Evolutionary conservation across 2,797 vertebrate genomes (phyloP).

Genomic region (Alauda arvensis): DNA sequence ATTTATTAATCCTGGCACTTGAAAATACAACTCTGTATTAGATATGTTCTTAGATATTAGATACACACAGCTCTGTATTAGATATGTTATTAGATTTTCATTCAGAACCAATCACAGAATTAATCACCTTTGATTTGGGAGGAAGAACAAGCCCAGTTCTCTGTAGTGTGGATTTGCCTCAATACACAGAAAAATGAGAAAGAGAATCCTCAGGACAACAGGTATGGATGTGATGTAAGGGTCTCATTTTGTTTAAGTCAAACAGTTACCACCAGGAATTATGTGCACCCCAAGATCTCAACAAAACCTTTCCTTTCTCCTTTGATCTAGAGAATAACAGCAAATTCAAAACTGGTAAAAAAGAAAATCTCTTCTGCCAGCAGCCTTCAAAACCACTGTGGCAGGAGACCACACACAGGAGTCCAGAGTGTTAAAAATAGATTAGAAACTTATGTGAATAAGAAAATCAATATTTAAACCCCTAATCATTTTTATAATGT

Average conservation of each 20-base stretch:
- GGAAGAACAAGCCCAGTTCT: slow-evolving; percentile 26
- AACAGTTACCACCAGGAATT: not conserved
- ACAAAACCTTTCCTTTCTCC: slow-evolving; percentile 25
- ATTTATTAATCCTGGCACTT: slow-evolving; percentile 17
- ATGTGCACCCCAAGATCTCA: not conserved
- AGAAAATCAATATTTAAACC: slow-evolving; percentile 12
- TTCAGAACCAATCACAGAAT: slow-evolving; percentile 21
- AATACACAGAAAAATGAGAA: not conserved
- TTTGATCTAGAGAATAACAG: not conserved
- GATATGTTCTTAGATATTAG: not conserved
- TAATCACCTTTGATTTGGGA: slow-evolving; percentile 1
- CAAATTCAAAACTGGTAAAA: not conserved
- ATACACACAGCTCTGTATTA: slow-evolving; percentile 18
- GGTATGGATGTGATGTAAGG: not conserved
- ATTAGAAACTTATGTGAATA: not conserved
- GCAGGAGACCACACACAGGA: not conserved
- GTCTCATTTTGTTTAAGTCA: not conserved
- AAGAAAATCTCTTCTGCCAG: not conserved
- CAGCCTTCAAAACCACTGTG: not conserved
- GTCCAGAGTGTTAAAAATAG: slow-evolving; percentile 5
- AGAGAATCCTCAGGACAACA: not conserved
- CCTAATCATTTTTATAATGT: not conserved
- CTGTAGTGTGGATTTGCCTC: not conserved
- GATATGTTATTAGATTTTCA: not conserved
- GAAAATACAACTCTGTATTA: slow-evolving; percentile 48